phyloP scores from a whole-genome alignment of 1,140 invertebrate species.

The Colletes latitarsis region DNA sequence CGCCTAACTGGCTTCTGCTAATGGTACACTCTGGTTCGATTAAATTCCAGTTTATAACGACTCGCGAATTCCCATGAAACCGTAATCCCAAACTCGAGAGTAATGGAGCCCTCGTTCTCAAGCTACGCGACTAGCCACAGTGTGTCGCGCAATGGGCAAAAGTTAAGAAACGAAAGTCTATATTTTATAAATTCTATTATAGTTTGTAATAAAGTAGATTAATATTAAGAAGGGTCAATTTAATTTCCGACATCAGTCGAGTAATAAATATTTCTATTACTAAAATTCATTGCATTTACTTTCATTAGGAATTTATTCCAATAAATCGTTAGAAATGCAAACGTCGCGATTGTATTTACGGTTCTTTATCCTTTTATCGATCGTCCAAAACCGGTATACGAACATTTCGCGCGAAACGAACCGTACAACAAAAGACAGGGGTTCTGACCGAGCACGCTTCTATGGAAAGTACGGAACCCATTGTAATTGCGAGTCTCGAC shows the following conservation, averaged over 20 bases:
- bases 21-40: constrained; percentile 10
- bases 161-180: too few species aligned
- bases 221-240: too few species aligned
- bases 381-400: constrained; percentile 55
- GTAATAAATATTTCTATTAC: too few species aligned
- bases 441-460: constrained; percentile 8
- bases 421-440: constrained; percentile 15
- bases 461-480: background rate
- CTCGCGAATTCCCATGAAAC: background rate
- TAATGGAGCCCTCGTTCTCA: background rate
- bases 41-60: constrained; percentile 3
- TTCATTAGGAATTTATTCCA: too few species aligned
- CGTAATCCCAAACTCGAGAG: background rate
- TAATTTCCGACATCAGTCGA: too few species aligned
- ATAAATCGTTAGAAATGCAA: too few species aligned
- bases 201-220: too few species aligned
- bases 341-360: background rate
- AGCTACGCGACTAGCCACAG: background rate
- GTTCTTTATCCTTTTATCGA: constrained; percentile 58
- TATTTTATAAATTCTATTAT: too few species aligned
- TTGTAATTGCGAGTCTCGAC: constrained; percentile 10
- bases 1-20: background rate
- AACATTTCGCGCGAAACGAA: constrained; percentile 42
- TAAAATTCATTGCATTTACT: too few species aligned
- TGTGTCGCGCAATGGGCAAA: too few species aligned